Conservation (phyloP, 2,797 vertebrate species). For the Sebastes ruberrimus region DNA sequence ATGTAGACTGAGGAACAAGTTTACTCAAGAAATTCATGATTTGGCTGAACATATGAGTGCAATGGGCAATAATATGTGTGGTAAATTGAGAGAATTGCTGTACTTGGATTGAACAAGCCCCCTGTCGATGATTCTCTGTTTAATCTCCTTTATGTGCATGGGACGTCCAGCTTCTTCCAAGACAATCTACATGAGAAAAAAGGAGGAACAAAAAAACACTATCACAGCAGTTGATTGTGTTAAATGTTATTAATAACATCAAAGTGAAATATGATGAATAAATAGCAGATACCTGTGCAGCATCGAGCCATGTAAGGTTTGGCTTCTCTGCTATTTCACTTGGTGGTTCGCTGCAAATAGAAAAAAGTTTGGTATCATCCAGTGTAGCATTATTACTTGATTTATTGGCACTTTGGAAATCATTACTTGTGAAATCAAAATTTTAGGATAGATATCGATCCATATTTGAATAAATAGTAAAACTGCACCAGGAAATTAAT, state of each 20-base stretch:
- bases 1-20: background rate
- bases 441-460: background rate
- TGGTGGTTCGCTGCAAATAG: slow-evolving; percentile 73
- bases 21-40: background rate
- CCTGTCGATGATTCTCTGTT: slow-evolving; percentile 85
- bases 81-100: background rate
- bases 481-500: background rate
- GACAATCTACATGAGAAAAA: slow-evolving; percentile 75
- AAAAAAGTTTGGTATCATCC: background rate
- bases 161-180: slow-evolving; percentile 85
- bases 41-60: background rate
- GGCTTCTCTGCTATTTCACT: slow-evolving; percentile 86
- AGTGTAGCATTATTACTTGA: background rate
- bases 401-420: background rate
- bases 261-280: background rate
- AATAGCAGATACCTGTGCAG: slow-evolving; percentile 81
- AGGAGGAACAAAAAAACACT: background rate
- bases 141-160: slow-evolving; percentile 90
- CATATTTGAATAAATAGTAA: background rate
- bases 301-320: slow-evolving; percentile 88
- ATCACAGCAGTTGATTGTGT: background rate
- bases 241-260: background rate
- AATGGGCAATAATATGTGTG: background rate
- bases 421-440: background rate
- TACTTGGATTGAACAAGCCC: slow-evolving; percentile 88